A percentile compares a stretch with the other conserved stretches of the same genome.
Evolutionary conservation across 1,140 invertebrate species (phyloP).

Genomic region (Cyclina sinensis): DNA sequence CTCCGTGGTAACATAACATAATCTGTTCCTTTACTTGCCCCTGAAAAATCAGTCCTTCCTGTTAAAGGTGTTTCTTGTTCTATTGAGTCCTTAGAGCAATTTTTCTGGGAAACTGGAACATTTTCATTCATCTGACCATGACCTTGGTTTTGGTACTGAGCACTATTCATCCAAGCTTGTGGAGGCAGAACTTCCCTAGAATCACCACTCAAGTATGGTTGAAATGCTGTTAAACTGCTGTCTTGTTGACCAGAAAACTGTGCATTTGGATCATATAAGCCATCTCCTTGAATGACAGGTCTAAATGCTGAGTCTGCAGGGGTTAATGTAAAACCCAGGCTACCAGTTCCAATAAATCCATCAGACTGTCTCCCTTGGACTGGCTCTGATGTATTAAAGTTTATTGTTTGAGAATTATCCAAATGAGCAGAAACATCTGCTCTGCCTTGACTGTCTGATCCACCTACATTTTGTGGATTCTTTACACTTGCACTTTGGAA

Average conservation of each 20-base stretch:
- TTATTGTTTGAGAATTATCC: neutral
- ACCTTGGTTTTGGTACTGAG: neutral
- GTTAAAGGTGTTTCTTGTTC: neutral
- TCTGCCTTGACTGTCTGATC: neutral
- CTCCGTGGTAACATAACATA: constrained; percentile 7
- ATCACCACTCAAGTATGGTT: constrained; percentile 54
- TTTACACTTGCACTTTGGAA: constrained; percentile 20
- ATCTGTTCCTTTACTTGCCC: constrained; percentile 44
- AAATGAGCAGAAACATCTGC: neutral
- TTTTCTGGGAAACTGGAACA: neutral
- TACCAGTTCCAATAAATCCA: constrained; percentile 25
- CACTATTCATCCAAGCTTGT: neutral
- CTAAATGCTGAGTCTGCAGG: constrained; percentile 21
- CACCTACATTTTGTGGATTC: neutral
- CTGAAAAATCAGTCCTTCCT: constrained; percentile 47
- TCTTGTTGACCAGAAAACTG: neutral
- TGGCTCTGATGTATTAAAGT: neutral
- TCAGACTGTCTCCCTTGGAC: constrained; percentile 10
- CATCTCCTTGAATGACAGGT: neutral
- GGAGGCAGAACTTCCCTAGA: constrained; percentile 44
- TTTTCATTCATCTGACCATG: neutral
- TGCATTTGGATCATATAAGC: neutral
- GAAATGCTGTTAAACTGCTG: constrained; percentile 56
- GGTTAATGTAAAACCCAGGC: constrained; percentile 34
- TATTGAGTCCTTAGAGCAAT: neutral